Percentiles rank a stretch among this genome's conserved stretches.
These are phyloP conservation scores for Ochlodes sylvanus DNA, from an alignment of 2,888 invertebrate species.

Conservation along the genomic window DNA sequence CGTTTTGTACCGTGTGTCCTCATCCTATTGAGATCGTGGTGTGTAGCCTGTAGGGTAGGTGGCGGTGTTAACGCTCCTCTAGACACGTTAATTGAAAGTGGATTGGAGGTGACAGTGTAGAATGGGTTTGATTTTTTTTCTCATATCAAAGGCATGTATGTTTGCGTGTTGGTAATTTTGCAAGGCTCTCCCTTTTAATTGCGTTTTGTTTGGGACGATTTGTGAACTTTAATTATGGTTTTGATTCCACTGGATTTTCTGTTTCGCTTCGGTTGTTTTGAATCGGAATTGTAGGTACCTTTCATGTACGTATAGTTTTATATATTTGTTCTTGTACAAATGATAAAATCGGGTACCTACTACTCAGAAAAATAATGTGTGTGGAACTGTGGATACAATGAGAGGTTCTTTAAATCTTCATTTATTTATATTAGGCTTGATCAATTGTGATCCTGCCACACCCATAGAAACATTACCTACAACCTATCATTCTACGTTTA, in stretches of 20 bases:
- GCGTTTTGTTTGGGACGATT: slow-evolving; percentile 33
- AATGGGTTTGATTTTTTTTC: slow-evolving; percentile 69
- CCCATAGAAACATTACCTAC: too few relatives aligned
- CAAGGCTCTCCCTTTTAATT: slow-evolving; percentile 43
- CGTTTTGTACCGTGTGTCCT: slow-evolving; percentile 51
- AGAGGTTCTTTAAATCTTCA: too few relatives aligned
- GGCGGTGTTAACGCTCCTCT: slow-evolving; percentile 75
- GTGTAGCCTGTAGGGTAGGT: slow-evolving; percentile 59
- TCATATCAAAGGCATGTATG: slow-evolving; percentile 48
- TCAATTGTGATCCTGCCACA: too few relatives aligned
- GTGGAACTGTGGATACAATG: too few relatives aligned
- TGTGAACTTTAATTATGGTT: slow-evolving; percentile 18
- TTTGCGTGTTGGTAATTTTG: slow-evolving; percentile 51
- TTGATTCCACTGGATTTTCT: background rate
- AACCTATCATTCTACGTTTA: too few relatives aligned
- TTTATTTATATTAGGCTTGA: too few relatives aligned
- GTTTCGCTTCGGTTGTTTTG: background rate
- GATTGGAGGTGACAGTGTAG: slow-evolving; percentile 84
- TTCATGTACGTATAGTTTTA: too few relatives aligned
- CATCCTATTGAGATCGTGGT: slow-evolving; percentile 51
- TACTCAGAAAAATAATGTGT: too few relatives aligned
- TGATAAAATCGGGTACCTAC: too few relatives aligned
- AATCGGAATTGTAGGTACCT: too few relatives aligned
- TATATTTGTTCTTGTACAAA: too few relatives aligned
- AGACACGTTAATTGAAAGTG: slow-evolving; percentile 83